Evolutionary conservation across 2,797 vertebrate genomes (phyloP).

Genomic region (Gallinago solitaria): DNA sequence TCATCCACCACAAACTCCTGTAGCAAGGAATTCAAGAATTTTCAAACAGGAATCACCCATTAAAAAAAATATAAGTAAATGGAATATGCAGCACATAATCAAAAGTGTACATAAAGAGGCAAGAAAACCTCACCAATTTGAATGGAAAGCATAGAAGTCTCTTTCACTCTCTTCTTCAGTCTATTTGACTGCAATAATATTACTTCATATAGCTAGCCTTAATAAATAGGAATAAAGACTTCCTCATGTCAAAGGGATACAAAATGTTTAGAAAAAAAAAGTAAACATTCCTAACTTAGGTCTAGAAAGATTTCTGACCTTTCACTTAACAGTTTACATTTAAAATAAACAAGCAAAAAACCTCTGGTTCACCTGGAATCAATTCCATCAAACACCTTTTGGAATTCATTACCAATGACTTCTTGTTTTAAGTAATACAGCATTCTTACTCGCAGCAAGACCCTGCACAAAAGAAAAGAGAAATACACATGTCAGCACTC

Average conservation of each 20-base stretch:
- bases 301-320: background rate
- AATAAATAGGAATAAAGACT: background rate
- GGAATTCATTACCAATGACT: constrained; percentile 93
- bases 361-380: constrained; percentile 87
- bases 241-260: background rate
- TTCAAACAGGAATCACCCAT: background rate
- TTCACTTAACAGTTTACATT: background rate
- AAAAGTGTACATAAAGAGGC: background rate
- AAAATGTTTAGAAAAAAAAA: background rate
- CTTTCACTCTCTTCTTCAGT: background rate
- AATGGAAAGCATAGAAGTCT: background rate
- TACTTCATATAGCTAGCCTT: background rate
- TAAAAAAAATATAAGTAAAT: background rate
- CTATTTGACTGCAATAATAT: background rate
- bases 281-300: background rate
- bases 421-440: constrained; percentile 99
- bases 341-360: background rate
- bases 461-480: constrained; percentile 79
- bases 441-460: constrained; percentile 98
- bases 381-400: constrained; percentile 90
- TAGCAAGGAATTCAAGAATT: background rate
- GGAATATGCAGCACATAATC: background rate
- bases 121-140: background rate
- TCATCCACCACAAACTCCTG: background rate
- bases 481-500: background rate